phyloP scores from a whole-genome alignment of 2,888 invertebrate genomes.

The Boloria euphrosyne region DNA sequence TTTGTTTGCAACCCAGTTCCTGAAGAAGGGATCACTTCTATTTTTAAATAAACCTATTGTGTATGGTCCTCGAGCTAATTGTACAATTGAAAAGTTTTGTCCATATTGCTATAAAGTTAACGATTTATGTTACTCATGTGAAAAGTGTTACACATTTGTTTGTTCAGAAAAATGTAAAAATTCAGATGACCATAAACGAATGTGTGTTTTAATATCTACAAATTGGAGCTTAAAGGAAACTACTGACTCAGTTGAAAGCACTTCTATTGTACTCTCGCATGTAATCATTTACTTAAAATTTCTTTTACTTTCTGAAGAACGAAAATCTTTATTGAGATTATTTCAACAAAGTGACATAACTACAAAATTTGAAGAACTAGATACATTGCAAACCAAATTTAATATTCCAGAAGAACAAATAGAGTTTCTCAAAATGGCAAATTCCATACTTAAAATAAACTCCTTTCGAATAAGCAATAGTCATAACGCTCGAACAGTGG shows the following conservation, averaged over 20 bases:
- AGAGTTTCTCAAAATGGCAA: constrained; percentile 75
- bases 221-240: constrained; percentile 68
- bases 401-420: constrained; percentile 76
- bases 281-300: constrained; percentile 60
- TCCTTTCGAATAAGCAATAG: constrained; percentile 82
- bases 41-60: constrained; percentile 86
- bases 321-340: constrained; percentile 67
- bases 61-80: constrained; percentile 84
- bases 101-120: constrained; percentile 82
- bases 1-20: constrained; percentile 84
- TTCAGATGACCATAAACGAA: constrained; percentile 76
- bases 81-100: constrained; percentile 80
- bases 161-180: constrained; percentile 84
- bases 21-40: constrained; percentile 84
- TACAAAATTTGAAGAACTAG: constrained; percentile 73
- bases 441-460: constrained; percentile 84
- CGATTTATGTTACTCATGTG: constrained; percentile 72
- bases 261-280: constrained; percentile 48
- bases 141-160: constrained; percentile 84
- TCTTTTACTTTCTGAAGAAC: constrained; percentile 58
- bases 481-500: constrained; percentile 55
- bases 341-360: constrained; percentile 66
- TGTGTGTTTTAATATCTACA: constrained; percentile 83
- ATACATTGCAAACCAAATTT: constrained; percentile 67
- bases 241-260: constrained; percentile 41